A percentile compares a stretch with the other conserved stretches of the same genome.
Evolutionary conservation across 2,113 vertebrate genomes (phyloP).

Genomic region (Hemiscyllium ocellatum): DNA sequence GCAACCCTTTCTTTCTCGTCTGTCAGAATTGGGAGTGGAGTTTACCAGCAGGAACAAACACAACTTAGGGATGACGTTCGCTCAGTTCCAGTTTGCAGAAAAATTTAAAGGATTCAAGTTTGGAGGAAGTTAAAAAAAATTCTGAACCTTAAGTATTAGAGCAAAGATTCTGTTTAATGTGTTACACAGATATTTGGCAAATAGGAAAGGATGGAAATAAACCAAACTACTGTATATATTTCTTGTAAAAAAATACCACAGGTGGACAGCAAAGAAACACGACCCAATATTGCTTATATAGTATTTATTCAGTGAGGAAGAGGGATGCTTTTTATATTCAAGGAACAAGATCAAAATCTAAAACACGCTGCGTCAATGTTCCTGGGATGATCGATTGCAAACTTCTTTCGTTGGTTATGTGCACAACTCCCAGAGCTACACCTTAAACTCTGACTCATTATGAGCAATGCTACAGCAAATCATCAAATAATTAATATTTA

Average conservation of each 20-base stretch:
- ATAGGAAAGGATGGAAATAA: not conserved
- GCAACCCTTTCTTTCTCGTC: not conserved
- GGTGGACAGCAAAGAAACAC: not conserved
- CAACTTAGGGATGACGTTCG: not conserved
- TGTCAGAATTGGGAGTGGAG: not conserved
- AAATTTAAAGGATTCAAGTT: not conserved
- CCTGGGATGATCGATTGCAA: not conserved
- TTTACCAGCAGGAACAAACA: not conserved
- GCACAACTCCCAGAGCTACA: not conserved
- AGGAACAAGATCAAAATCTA: not conserved
- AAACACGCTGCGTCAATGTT: not conserved
- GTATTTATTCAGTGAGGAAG: not conserved
- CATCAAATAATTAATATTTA: slow-evolving; percentile 11
- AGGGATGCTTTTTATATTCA: not conserved
- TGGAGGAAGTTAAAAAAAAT: not conserved
- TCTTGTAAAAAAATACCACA: not conserved
- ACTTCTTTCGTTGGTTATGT: not conserved
- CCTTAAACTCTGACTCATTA: not conserved
- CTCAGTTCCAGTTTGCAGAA: not conserved
- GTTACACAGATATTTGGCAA: not conserved
- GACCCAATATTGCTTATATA: not conserved
- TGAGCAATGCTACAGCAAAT: not conserved
- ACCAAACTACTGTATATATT: not conserved
- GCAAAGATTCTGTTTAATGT: not conserved
- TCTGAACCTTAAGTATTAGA: not conserved